Evolutionary conservation across 2,113 vertebrate species (phyloP).

Genomic region (Cephalophus harveyi): DNA sequence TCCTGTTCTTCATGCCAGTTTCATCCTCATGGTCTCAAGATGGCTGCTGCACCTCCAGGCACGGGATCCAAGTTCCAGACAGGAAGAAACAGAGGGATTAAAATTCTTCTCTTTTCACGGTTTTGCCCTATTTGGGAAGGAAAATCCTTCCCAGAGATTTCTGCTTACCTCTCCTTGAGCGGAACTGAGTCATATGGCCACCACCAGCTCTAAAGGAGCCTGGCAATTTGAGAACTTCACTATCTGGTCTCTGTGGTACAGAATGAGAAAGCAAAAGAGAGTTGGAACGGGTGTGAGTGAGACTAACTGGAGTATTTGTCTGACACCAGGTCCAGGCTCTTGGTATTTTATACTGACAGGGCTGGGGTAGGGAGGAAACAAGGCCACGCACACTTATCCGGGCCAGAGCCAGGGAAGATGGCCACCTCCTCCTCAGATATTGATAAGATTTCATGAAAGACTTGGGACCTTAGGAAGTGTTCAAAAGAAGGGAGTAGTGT

Average conservation of each 20-base stretch:
- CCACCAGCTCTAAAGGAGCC: not conserved
- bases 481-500: not conserved
- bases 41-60: not conserved
- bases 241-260: not conserved
- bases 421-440: conserved; percentile 29
- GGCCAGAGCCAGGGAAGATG: not conserved
- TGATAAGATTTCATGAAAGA: conserved; percentile 6
- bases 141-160: not conserved
- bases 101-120: not conserved
- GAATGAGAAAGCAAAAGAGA: not conserved
- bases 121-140: conserved; percentile 14
- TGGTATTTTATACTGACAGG: not conserved
- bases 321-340: conserved; percentile 6
- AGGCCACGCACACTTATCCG: not conserved
- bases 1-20: not conserved
- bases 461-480: not conserved
- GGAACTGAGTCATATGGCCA: not conserved
- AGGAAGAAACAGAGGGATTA: not conserved
- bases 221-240: conserved; percentile 6
- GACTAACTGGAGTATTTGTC: conserved; percentile 4
- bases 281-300: not conserved
- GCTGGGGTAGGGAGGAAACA: not conserved
- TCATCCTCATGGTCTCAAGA: not conserved
- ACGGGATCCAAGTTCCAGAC: not conserved
- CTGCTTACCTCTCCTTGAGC: not conserved